phyloP scores from a whole-genome alignment of 2,113 vertebrate species.

The Illadopsis cleaveri region DNA sequence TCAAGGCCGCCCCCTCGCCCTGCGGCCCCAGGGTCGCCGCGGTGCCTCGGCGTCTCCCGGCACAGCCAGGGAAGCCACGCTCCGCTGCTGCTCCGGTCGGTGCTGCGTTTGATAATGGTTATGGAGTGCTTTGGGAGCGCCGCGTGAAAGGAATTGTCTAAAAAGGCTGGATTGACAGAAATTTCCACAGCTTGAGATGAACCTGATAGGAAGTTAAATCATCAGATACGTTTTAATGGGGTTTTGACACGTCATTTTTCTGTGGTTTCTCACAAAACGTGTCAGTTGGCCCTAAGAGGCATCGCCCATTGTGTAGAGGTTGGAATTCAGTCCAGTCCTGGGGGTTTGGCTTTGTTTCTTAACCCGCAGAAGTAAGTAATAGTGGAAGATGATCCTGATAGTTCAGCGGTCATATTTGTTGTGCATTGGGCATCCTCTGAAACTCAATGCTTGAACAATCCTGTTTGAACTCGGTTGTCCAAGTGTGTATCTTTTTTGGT shows the following conservation, averaged over 20 bases:
- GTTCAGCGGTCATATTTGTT: fast-evolving
- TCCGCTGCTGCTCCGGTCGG: background rate
- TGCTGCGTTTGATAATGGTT: background rate
- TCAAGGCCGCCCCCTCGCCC: background rate
- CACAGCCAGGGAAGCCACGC: fast-evolving
- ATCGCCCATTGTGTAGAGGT: background rate
- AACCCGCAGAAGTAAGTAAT: background rate
- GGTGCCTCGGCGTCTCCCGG: background rate
- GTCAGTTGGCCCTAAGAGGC: background rate
- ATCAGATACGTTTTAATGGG: background rate
- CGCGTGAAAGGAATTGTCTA: background rate
- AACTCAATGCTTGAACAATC: background rate
- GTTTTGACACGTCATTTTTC: background rate
- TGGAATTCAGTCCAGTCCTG: background rate
- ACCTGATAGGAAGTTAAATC: background rate
- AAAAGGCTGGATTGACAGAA: background rate
- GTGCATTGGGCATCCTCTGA: background rate
- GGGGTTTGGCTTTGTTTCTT: background rate
- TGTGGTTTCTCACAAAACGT: background rate
- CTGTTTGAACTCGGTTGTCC: fast-evolving
- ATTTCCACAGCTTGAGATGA: background rate
- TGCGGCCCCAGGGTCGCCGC: background rate
- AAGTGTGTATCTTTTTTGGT: background rate
- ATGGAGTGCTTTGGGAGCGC: background rate
- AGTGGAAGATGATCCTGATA: background rate